Conservation (phyloP, 2,797 vertebrate species). For the Knipowitschia caucasica region DNA sequence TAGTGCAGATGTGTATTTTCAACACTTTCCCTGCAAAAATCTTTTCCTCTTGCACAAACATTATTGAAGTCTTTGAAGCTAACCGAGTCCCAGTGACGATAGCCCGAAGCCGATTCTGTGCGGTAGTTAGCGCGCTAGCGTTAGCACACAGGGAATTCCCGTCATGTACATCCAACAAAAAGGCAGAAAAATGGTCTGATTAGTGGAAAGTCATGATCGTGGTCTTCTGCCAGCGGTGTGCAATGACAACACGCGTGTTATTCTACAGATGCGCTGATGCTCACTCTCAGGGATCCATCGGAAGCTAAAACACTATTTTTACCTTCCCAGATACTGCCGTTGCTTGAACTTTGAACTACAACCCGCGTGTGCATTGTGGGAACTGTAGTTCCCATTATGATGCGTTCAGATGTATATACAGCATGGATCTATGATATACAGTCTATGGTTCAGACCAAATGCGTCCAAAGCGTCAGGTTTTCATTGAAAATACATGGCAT, state of each 20-base stretch:
- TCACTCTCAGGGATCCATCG: constrained; percentile 37
- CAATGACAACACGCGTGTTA: constrained; percentile 10
- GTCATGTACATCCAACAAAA: constrained; percentile 51
- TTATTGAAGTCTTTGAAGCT: constrained; percentile 48
- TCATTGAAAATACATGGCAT: no score
- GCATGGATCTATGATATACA: no score
- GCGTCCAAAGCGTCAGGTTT: no score
- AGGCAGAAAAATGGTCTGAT: constrained; percentile 28
- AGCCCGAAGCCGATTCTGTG: constrained; percentile 52
- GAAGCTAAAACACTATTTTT: constrained; percentile 60
- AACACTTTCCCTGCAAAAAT: constrained; percentile 91
- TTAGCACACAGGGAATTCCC: constrained; percentile 53
- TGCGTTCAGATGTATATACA: no score
- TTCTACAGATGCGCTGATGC: constrained; percentile 13
- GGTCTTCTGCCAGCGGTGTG: constrained; percentile 23
- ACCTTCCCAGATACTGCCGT: constrained; percentile 39
- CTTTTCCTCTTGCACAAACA: constrained; percentile 99
- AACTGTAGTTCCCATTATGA: constrained; percentile 44
- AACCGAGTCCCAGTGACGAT: constrained; percentile 40
- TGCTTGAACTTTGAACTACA: constrained; percentile 66
- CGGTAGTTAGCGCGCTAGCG: constrained; percentile 61
- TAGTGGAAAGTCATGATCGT: constrained; percentile 55
- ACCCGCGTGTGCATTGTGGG: constrained; percentile 57
- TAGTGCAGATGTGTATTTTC: constrained; percentile 90
- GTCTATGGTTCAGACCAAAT: no score